A percentile compares a stretch with the other conserved stretches of the same genome.
Evolutionary conservation across 2,113 vertebrate genomes (phyloP).

Genomic region (Vanacampus margaritifer): DNA sequence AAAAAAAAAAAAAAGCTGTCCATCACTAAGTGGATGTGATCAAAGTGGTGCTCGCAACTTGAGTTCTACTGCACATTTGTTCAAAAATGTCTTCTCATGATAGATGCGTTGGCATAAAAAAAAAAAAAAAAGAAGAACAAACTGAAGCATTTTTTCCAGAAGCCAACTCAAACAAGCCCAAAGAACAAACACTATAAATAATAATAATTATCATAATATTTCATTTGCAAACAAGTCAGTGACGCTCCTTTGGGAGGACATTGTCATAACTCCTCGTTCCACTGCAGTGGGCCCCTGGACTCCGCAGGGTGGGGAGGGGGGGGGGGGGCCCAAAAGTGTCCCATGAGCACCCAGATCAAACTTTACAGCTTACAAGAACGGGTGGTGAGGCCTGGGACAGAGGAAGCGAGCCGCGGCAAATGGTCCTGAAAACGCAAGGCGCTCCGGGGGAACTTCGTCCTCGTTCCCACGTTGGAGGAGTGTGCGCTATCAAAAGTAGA

Average conservation of each 20-base stretch:
- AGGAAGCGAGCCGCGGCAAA: conserved; percentile 47
- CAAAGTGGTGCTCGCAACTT: conserved; percentile 40
- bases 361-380: conserved; percentile 59
- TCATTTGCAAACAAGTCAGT: conserved; percentile 48
- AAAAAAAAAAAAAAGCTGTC: conserved; percentile 19
- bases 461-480: conserved; percentile 27
- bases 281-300: conserved; percentile 42
- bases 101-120: conserved; percentile 32
- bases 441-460: conserved; percentile 58
- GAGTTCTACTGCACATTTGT: conserved; percentile 44
- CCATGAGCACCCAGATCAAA: conserved; percentile 55
- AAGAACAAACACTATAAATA: conserved; percentile 53
- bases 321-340: conserved; percentile 52
- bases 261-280: conserved; percentile 45
- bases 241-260: conserved; percentile 45
- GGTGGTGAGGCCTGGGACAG: conserved; percentile 47
- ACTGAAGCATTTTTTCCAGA: conserved; percentile 40
- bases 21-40: conserved; percentile 30
- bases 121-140: neutral
- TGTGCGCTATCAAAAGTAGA: conserved; percentile 80
- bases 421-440: conserved; percentile 49
- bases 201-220: conserved; percentile 53
- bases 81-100: neutral
- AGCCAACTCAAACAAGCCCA: conserved; percentile 51
- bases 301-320: conserved; percentile 31